These are phyloP conservation scores for Mactromeris polynyma DNA, from an alignment of 2,888 invertebrate genomes.

Conservation along the genomic window DNA sequence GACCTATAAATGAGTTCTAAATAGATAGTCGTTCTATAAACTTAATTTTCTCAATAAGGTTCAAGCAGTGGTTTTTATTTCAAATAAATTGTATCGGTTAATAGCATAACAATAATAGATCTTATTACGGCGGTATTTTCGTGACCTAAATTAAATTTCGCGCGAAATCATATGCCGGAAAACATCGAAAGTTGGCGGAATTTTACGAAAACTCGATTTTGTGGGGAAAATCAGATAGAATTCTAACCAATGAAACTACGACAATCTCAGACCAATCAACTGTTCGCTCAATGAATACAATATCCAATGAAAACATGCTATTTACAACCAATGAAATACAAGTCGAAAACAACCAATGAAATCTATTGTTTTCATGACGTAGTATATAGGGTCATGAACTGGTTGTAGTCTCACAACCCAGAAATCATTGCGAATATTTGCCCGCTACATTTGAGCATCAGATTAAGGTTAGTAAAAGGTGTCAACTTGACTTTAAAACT, in stretches of 20 bases:
- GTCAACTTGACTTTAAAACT: neutral
- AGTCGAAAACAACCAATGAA: slow-evolving; percentile 58
- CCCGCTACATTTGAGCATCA: slow-evolving; percentile 62
- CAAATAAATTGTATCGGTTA: too few relatives aligned
- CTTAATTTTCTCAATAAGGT: too few relatives aligned
- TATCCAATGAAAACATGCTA: slow-evolving; percentile 63
- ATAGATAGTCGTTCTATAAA: too few relatives aligned
- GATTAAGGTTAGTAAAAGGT: slow-evolving; percentile 49
- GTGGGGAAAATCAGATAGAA: slow-evolving; percentile 37
- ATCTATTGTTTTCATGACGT: slow-evolving; percentile 44
- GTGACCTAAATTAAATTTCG: slow-evolving; percentile 16
- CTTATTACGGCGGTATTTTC: neutral
- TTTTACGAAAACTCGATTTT: slow-evolving; percentile 15
- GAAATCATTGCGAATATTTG: slow-evolving; percentile 58
- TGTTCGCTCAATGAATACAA: neutral
- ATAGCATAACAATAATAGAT: too few relatives aligned
- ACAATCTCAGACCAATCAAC: slow-evolving; percentile 63
- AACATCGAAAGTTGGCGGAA: slow-evolving; percentile 19
- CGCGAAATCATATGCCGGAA: slow-evolving; percentile 12
- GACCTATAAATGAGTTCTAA: too few relatives aligned
- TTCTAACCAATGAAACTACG: slow-evolving; percentile 47
- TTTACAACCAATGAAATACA: slow-evolving; percentile 62
- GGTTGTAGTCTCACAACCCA: slow-evolving; percentile 51
- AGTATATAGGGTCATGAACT: slow-evolving; percentile 38
- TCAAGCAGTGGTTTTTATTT: too few relatives aligned